Evolutionary conservation across 2,888 invertebrate genomes (phyloP), one percentile per base, ranked within the genome.

Genomic region (Patella caerulea): DNA sequence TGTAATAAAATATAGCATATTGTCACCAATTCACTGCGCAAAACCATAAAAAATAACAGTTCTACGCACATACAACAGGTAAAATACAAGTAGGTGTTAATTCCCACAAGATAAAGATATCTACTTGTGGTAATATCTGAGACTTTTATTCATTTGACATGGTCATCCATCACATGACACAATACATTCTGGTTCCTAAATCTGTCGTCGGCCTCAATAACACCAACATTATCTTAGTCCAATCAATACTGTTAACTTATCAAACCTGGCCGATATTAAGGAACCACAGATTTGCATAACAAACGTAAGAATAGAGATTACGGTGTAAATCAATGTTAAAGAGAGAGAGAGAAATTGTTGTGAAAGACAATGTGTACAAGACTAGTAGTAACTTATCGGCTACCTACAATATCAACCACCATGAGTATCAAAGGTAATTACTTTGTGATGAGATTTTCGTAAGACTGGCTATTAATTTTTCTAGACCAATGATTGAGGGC

Each of bases 101-200:
- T 45, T 45, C 45, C 45, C 45, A 45, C 45, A 45, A 45, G 45
- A 45, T 45, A 45, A 45, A 45, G 45, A 45, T 45, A 65, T n/a
- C 65, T 24, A 65, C 65, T 65, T 24, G 65, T 24, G 19, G 24
- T 24, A 65, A 65, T 65, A 65, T 65, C 65, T 24, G 24, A 19
- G 65, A 45, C 65, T 65, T 65, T 19, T 65, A 65, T 65, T 65
- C 65, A 65, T 24, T 65, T 65, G 65, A 65, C 65, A 65, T 24
- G 65, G 24, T 24, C 65, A 65, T 65, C 65, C 65, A 65, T 65
- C 65, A 65, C 65, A 19, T 19, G 19, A 24, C 24, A 24, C 65
- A 65, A 65, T 65, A 65, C 65, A 11, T 24, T 24, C 19, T 65
- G 12, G 19, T 65, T 65, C 65, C 24, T 65, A 65, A 65, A 65